phyloP scores from a whole-genome alignment of 2,113 vertebrate genomes.

The Rutilus rutilus region DNA sequence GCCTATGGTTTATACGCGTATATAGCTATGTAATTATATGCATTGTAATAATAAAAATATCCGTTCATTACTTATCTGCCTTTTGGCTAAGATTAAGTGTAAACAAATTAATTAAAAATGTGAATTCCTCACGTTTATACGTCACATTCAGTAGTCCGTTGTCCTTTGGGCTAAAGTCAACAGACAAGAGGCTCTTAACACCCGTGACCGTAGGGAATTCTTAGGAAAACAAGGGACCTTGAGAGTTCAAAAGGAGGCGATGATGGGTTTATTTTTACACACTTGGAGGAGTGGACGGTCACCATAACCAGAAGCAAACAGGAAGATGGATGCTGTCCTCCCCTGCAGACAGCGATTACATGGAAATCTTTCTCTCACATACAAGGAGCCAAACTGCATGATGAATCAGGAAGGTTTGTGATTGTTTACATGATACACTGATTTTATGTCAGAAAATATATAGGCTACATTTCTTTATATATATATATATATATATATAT shows the following conservation, averaged over 20 bases:
- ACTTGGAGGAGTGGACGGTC: conserved; percentile 12
- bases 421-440: neutral
- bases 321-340: neutral
- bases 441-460: neutral
- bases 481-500: neutral
- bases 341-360: neutral
- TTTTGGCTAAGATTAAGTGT: no score
- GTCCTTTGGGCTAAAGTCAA: conserved; percentile 24
- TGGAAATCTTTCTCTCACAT: neutral
- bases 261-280: conserved; percentile 7
- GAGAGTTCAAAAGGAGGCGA: conserved; percentile 17
- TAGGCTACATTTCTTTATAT: neutral
- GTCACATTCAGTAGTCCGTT: neutral
- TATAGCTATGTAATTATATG: neutral
- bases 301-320: conserved; percentile 24
- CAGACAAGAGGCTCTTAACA: conserved; percentile 30
- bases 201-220: neutral
- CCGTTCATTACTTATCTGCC: no score
- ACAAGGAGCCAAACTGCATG: neutral
- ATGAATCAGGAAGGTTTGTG: conserved; percentile 28
- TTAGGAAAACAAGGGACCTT: neutral
- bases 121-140: neutral
- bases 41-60: neutral
- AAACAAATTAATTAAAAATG: no score
- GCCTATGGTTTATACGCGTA: neutral